These are phyloP conservation scores for Hyperopisus bebe DNA, from an alignment of 2,113 vertebrate genomes.

Conservation along the genomic window DNA sequence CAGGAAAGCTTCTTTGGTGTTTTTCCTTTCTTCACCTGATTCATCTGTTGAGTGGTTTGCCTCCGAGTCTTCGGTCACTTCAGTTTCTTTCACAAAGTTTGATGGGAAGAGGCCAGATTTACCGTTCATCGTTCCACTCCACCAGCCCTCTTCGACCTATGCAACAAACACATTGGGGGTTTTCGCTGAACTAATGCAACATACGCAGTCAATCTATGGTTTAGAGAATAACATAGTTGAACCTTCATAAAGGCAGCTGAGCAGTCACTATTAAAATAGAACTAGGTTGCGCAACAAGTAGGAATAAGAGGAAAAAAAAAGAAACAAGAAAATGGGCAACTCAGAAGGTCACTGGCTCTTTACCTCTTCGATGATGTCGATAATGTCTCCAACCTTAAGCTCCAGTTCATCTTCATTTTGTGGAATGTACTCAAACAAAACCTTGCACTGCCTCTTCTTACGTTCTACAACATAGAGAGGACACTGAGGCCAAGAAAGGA, in stretches of 20 bases:
- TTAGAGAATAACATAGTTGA: neutral
- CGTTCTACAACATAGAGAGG: slow-evolving; percentile 55
- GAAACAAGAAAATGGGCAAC: neutral
- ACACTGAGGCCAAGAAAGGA: neutral
- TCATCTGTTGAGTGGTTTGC: slow-evolving; percentile 65
- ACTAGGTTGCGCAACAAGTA: neutral
- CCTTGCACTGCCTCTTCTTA: slow-evolving; percentile 82
- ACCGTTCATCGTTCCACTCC: slow-evolving; percentile 75
- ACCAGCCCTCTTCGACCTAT: slow-evolving; percentile 97
- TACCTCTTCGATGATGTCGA: slow-evolving; percentile 87
- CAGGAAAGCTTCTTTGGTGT: neutral
- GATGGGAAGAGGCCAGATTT: slow-evolving; percentile 85
- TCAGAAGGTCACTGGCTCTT: neutral
- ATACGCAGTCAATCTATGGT: neutral
- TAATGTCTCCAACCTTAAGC: slow-evolving; percentile 76
- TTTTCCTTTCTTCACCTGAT: slow-evolving; percentile 30
- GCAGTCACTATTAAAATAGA: neutral
- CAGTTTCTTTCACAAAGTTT: slow-evolving; percentile 91
- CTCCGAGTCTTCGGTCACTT: slow-evolving; percentile 65
- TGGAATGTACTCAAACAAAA: slow-evolving; percentile 76
- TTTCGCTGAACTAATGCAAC: neutral
- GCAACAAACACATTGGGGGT: neutral
- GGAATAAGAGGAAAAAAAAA: neutral
- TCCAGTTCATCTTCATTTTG: slow-evolving; percentile 92
- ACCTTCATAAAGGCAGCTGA: neutral